phyloP scores from a whole-genome alignment of 2,797 vertebrate species.

The Sebastes steindachneri region DNA sequence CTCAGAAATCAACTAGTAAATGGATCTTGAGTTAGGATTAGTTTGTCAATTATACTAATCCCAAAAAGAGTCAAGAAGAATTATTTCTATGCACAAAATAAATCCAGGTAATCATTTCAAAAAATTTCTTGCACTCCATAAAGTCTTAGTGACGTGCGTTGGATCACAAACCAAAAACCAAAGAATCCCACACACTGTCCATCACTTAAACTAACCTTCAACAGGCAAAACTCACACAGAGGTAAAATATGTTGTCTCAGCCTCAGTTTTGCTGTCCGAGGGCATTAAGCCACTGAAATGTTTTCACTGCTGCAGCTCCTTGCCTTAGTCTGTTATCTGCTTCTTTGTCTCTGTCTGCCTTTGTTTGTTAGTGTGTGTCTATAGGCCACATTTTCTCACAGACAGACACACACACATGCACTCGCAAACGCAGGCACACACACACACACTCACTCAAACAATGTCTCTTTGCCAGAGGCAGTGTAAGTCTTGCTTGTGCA shows the following conservation, averaged over 20 bases:
- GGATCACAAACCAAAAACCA: not conserved
- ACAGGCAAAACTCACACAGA: not conserved
- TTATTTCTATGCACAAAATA: not conserved
- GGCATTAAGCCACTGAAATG: not conserved
- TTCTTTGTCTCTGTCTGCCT: conserved; percentile 16
- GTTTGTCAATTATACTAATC: not conserved
- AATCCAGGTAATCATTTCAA: not conserved
- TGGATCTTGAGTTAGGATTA: not conserved
- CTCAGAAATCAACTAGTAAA: not conserved
- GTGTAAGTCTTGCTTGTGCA: conserved; percentile 35
- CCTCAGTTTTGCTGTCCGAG: not conserved
- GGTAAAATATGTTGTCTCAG: not conserved
- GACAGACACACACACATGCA: not conserved
- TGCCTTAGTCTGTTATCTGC: conserved; percentile 3
- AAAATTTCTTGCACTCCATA: not conserved
- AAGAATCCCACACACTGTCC: not conserved
- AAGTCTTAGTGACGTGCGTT: not conserved
- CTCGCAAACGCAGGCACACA: not conserved
- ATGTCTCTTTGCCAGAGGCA: conserved; percentile 60
- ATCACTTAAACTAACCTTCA: not conserved
- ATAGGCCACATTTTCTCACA: not conserved
- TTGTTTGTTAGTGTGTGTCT: conserved; percentile 31
- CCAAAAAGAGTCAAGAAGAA: not conserved
- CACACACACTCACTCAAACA: conserved; percentile 11
- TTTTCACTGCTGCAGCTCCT: conserved; percentile 14